A percentile compares a stretch with the other conserved stretches of the same genome.
Evolutionary conservation across 2,888 invertebrate species (phyloP).

Genomic region (Cotesia congregata): DNA sequence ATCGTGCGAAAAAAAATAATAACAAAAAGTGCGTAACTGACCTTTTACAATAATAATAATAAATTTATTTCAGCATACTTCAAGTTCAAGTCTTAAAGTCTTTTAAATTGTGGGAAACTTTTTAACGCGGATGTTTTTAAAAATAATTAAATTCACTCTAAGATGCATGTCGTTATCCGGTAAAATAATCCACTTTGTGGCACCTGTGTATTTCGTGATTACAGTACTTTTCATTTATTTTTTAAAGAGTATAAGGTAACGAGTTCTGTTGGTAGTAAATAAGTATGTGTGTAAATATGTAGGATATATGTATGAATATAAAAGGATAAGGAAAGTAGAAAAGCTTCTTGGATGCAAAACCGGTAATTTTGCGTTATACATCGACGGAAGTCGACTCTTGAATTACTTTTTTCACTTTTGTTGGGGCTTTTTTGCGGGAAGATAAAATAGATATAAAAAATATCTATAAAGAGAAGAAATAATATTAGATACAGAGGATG

Average conservation of each 20-base stretch:
- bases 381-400: slow-evolving; percentile 26
- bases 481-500: neutral
- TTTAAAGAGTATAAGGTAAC: neutral
- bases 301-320: neutral
- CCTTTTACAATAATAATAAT: too few relatives aligned
- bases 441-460: neutral
- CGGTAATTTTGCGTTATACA: slow-evolving; percentile 33
- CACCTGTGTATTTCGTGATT: slow-evolving; percentile 11
- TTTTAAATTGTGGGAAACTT: neutral
- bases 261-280: neutral
- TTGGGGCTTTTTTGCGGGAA: neutral
- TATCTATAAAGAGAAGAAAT: neutral
- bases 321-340: slow-evolving; percentile 13
- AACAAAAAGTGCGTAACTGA: too few relatives aligned
- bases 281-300: neutral
- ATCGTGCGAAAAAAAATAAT: too few relatives aligned
- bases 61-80: too few relatives aligned
- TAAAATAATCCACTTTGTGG: slow-evolving; percentile 1
- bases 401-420: slow-evolving; percentile 14
- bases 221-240: neutral
- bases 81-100: neutral
- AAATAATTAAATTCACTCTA: slow-evolving; percentile 14
- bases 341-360: slow-evolving; percentile 31
- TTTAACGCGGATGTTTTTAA: neutral
- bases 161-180: neutral